phyloP scores from a whole-genome alignment of 2,888 invertebrate species.

The Cephalotes varians region DNA sequence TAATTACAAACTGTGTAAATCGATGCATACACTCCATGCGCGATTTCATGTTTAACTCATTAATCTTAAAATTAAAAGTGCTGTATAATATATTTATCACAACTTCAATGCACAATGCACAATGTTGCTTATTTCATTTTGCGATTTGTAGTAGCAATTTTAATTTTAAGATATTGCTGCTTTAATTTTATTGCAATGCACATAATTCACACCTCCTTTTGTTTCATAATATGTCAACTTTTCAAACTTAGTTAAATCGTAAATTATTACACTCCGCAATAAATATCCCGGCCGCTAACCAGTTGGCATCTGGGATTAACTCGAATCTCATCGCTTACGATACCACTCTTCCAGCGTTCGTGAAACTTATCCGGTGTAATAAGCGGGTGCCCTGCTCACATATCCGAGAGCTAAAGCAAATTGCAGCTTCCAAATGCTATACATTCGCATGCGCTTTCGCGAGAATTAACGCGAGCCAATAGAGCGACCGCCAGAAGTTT shows the following conservation, averaged over 20 bases:
- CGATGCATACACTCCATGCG: background rate
- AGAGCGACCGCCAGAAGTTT: conserved; percentile 35
- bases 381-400: conserved; percentile 19
- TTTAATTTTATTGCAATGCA: background rate
- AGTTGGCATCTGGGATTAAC: conserved; percentile 18
- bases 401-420: conserved; percentile 5
- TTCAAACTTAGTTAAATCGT: conserved; percentile 3
- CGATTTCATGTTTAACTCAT: background rate
- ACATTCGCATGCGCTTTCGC: background rate
- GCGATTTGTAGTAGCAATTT: background rate
- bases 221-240: background rate
- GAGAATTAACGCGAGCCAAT: conserved; percentile 36
- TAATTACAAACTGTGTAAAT: background rate
- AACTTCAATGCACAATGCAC: background rate
- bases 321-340: conserved; percentile 16
- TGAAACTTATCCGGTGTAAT: conserved; percentile 22
- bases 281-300: conserved; percentile 15
- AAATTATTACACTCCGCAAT: conserved; percentile 17
- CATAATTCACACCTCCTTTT: background rate
- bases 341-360: background rate
- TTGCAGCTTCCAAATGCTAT: background rate
- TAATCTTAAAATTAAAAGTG: background rate
- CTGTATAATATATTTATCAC: background rate
- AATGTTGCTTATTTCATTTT: background rate
- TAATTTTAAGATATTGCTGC: background rate